Base-by-base conservation (phyloP, 2,888 invertebrate genomes). In the Lycaena phlaeas region DNA sequence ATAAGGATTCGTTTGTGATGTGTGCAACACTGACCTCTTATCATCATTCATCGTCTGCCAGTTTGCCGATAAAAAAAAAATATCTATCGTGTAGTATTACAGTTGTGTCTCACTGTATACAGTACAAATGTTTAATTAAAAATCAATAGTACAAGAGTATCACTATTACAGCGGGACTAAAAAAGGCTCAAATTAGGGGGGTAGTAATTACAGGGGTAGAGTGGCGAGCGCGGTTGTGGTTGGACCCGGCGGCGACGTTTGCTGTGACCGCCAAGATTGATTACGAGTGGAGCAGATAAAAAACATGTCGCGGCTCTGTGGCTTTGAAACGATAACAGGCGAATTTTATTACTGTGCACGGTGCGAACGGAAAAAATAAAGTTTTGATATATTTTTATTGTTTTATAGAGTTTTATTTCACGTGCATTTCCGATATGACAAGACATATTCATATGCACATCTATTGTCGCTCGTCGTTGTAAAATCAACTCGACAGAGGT, bases 111-210 rank as follows among this genome's bases (percentile, higher is more conserved):
- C n/a, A n/a, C n/a, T n/a, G n/a, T n/a, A n/a, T n/a, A n/a, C n/a
- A n/a, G n/a, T n/a, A n/a, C n/a, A n/a, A n/a, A n/a, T n/a, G n/a
- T n/a, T n/a, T n/a, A n/a, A n/a, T n/a, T n/a, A n/a, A n/a, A n/a
- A n/a, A n/a, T n/a, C n/a, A n/a, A n/a, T n/a, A n/a, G n/a, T n/a
- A n/a, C n/a, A n/a, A n/a, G n/a, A n/a, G n/a, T n/a, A n/a, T n/a
- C n/a, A n/a, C 17, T n/a, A 11, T n/a, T 15, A 17, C n/a, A 18
- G 18, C 22, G 14, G 29, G 22, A 29, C 29, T 30, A 38, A 34
- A 37, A 42, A 31, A 36, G 74, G 72, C 61, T 60, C 56, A 55
- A 60, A 63, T 57, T 57, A 57, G 61, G 58, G 45, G 41, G 44
- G 36, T 29, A 41, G 52, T 51, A 49, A 49, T 52, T 50, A 48